These are phyloP conservation scores for Pygmarrhopalites habei DNA, from an alignment of 1,140 invertebrate genomes.

Conservation along the genomic window DNA sequence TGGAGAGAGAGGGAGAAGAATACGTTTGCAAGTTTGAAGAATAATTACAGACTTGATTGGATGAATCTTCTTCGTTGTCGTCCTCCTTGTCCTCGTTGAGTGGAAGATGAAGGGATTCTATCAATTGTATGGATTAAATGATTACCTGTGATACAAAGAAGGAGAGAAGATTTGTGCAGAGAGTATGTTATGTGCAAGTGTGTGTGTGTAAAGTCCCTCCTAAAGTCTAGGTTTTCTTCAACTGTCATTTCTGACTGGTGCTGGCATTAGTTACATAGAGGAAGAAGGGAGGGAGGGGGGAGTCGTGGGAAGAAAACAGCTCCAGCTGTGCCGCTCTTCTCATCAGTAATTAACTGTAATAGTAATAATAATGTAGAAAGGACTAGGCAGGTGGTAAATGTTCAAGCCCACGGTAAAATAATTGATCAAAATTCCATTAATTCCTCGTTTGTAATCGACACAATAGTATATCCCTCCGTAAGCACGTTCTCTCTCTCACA, in stretches of 20 bases:
- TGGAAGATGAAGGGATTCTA: constrained; percentile 2
- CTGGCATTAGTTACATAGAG: neutral
- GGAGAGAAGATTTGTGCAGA: too few relatives aligned
- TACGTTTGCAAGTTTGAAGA: neutral
- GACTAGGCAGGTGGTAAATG: too few relatives aligned
- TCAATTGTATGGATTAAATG: constrained; percentile 8
- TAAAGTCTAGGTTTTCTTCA: neutral
- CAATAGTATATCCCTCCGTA: too few relatives aligned
- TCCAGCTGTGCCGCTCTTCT: neutral
- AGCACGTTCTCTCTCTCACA: too few relatives aligned
- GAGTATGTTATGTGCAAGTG: neutral
- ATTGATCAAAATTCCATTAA: too few relatives aligned
- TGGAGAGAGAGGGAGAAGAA: too few relatives aligned
- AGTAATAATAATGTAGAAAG: too few relatives aligned
- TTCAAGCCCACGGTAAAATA: too few relatives aligned
- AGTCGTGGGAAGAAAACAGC: neutral
- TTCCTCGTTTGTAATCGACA: too few relatives aligned
- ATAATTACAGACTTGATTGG: neutral
- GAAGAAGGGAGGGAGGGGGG: neutral
- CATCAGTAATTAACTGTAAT: too few relatives aligned
- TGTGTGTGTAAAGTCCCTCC: neutral
- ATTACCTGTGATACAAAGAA: neutral
- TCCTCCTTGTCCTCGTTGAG: too few relatives aligned
- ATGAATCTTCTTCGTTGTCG: neutral
- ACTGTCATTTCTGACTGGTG: neutral